These are phyloP conservation scores for Drosophila quadrilineata DNA, from an alignment of 1,140 invertebrate genomes.

Conservation along the genomic window DNA sequence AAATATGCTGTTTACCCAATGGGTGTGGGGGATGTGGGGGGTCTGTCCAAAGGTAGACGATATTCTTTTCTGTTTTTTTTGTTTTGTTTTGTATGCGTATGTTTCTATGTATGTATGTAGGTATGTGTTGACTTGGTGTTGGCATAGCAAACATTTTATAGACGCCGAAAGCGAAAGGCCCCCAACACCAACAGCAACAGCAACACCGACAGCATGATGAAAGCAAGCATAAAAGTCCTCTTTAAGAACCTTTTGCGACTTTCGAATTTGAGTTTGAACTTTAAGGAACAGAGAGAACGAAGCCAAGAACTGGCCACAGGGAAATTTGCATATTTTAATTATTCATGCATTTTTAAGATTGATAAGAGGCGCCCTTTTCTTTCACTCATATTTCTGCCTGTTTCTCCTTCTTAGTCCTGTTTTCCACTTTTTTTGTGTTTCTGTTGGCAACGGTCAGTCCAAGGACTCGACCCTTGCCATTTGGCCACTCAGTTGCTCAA, in stretches of 20 bases:
- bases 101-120: no score
- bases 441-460: neutral
- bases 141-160: constrained; percentile 54
- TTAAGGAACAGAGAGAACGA: no score
- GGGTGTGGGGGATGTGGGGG: neutral
- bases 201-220: no score
- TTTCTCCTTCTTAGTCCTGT: no score
- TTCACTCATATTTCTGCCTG: no score
- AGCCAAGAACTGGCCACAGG: constrained; percentile 50
- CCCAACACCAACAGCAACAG: constrained; percentile 14
- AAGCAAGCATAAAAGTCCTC: no score
- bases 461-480: constrained; percentile 13
- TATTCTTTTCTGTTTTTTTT: neutral
- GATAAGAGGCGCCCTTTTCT: constrained; percentile 54
- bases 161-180: constrained; percentile 40
- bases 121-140: constrained; percentile 21
- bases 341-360: constrained; percentile 80
- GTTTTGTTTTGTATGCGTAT: no score
- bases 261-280: constrained; percentile 39
- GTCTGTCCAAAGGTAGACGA: neutral
- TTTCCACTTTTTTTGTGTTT: neutral
- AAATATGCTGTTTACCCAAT: constrained; percentile 55
- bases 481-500: constrained; percentile 2
- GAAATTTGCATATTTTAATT: constrained; percentile 78
- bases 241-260: constrained; percentile 40